Percentiles rank a stretch among this genome's conserved stretches.
These are phyloP conservation scores for Pogonomyrmex barbatus DNA, from an alignment of 1,140 invertebrate species.

Conservation along the genomic window DNA sequence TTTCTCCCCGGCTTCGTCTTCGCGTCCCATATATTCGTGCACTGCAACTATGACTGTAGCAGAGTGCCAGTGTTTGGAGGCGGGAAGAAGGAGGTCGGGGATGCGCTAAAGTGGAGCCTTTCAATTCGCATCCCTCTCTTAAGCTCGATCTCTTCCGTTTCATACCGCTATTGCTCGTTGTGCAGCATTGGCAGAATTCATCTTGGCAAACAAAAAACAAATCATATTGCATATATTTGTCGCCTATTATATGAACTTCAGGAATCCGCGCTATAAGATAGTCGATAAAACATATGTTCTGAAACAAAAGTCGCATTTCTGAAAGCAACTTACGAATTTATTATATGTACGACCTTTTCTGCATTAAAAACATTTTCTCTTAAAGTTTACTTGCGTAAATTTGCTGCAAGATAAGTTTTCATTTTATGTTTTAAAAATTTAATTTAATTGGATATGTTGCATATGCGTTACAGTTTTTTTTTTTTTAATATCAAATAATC, in stretches of 20 bases:
- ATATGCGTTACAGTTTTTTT: background rate
- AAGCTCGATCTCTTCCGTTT: slow-evolving; percentile 45
- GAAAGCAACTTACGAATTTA: background rate
- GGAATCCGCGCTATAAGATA: background rate
- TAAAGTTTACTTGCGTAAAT: background rate
- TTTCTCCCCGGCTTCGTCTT: slow-evolving; percentile 42
- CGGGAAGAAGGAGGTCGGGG: background rate
- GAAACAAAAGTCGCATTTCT: background rate
- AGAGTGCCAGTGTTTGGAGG: slow-evolving; percentile 2
- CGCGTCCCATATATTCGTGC: slow-evolving; percentile 15
- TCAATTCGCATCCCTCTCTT: slow-evolving; percentile 65
- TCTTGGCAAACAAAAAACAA: slow-evolving; percentile 73
- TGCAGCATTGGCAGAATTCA: slow-evolving; percentile 65
- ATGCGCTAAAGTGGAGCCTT: slow-evolving; percentile 47
- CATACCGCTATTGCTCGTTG: slow-evolving; percentile 52
- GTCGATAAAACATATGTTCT: slow-evolving; percentile 37
- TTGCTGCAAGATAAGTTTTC: background rate
- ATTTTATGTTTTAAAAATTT: background rate
- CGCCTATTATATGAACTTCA: slow-evolving; percentile 52
- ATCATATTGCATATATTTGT: slow-evolving; percentile 65
- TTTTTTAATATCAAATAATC: background rate
- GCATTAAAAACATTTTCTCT: background rate
- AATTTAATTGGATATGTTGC: background rate
- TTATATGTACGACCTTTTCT: background rate
- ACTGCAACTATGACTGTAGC: slow-evolving; percentile 37